Base-by-base conservation (phyloP, 2,113 vertebrate species). In the Pollimyrus isidori region DNA sequence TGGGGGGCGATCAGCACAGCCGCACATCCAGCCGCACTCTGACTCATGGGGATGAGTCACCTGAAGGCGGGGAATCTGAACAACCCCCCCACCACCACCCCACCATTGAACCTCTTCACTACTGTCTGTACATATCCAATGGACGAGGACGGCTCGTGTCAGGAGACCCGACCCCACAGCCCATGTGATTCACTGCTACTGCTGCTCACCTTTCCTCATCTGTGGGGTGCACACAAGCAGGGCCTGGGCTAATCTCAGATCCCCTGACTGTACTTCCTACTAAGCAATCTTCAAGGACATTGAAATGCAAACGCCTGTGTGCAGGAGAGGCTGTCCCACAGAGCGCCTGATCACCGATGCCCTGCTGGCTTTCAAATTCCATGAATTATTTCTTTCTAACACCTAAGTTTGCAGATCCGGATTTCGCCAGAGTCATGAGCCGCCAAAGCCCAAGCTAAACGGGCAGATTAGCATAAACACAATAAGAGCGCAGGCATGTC, bases 21-120 rank as follows among this genome's bases (percentile, higher is more conserved):
- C 30, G 76, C 45, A 48, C 39, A 45, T 69, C 87, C 87, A 45
- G 86, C 87, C 62, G 13, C 87, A 49, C 9, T 26, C 45, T 69
- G 87, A 69, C 62, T 73, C 42, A 58, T 62, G 15, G 65, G 87
- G 87, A 88, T 88, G 87, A 88, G 42, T 88, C 87, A 88, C 42
- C 10, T 11, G 58, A 50, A 58, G 87, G 56, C 45, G 87, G 46
- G 87, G n/a, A 35, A 46, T 45, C 15, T 4, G 26, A 69, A 73
- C 26, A 39, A 45, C 52, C 46, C 26, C 26, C n/a, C 26, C 26
- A 5, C 69, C 26, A 4, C 30, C 73, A 0, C n/a, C 62, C 62
- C 26, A 3, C n/a, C 30, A 30, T 30, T 35, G 15, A 13, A 80
- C 73, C 73, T 73, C 45, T 45, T 73, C 5, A 9, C 45, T 26